Conservation (phyloP, 2,797 vertebrate genomes). For the Myotis pilosus region DNA sequence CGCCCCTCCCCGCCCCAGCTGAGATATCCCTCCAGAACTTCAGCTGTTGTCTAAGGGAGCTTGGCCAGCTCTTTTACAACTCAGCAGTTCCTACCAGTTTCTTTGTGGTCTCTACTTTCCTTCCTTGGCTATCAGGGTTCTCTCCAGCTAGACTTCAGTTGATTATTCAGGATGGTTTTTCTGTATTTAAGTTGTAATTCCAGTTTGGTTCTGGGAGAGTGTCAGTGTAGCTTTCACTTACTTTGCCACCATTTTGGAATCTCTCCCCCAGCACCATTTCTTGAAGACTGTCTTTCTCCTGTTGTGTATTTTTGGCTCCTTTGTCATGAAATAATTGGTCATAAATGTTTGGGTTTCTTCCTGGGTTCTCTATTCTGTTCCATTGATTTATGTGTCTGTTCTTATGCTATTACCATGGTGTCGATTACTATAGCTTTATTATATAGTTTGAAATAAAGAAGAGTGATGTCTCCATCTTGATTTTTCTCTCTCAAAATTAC, state of each 20-base stretch:
- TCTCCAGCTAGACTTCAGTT: too few species aligned
- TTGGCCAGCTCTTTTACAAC: too few species aligned
- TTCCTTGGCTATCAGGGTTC: too few species aligned
- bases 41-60: too few species aligned
- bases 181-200: too few species aligned
- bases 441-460: background rate
- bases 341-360: background rate
- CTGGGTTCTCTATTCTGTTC: background rate
- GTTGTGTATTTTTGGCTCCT: background rate
- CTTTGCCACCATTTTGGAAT: too few species aligned
- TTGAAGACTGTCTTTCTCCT: background rate
- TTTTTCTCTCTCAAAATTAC: background rate
- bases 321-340: background rate
- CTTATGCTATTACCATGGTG: background rate
- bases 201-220: too few species aligned
- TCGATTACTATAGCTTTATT: background rate
- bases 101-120: too few species aligned
- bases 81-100: too few species aligned
- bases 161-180: too few species aligned
- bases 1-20: fast-evolving
- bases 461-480: background rate
- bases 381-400: background rate
- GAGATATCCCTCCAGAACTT: too few species aligned
- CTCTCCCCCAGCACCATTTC: background rate
- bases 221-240: too few species aligned